Base-by-base conservation (phyloP, 2,797 vertebrate genomes). In the Premnoplex brunnescens region DNA sequence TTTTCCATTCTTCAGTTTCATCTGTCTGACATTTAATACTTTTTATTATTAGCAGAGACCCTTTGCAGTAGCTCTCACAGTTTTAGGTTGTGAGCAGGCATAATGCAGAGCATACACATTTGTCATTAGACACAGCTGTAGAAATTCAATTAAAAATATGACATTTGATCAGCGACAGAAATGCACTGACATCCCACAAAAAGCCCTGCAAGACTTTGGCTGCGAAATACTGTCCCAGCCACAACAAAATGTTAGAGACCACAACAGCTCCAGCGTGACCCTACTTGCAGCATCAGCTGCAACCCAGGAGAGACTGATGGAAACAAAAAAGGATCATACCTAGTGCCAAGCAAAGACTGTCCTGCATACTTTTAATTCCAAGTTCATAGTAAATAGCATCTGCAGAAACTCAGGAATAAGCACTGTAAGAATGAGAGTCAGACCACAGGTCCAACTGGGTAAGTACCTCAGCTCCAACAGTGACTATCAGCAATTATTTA, bases 1-100 rank as follows among this genome's bases (percentile, higher is more conserved):
- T 90, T 94, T 81, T 72, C 81, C 32, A 2, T 66, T 93, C 82
- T 91, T 94, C 54, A 59, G 36, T 88, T 94, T 95, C 30, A 27
- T 91, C 93, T 90, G 94, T 89, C 91, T 96, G 95, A 96, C 92
- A 93, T 95, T 96, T 96, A 96, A 73, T 88, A 26, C 48, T 56
- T 69, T 75, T 94, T 92, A 89, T 96, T 93, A 93, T 84, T 93
- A 95, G 66, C 87, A 96, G 66, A 95, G 5, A 37, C 46, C n/a
- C 58, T 91, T 68, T 85, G 51, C 89, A 89, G 69, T 49, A 92
- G 58, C 51, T 78, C 36, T 90, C 41, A 28, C 72, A 82, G 59
- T 83, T 94, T 91, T 64, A 82, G 46, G 71, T 59, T 85, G 68
- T 86, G 51, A 88, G 32, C 81, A 41, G 73, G 58, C 46, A 76